Percentiles rank a stretch among this genome's conserved stretches.
Conservation (phyloP, 2,797 vertebrate species). For the Anabas testudineus region DNA sequence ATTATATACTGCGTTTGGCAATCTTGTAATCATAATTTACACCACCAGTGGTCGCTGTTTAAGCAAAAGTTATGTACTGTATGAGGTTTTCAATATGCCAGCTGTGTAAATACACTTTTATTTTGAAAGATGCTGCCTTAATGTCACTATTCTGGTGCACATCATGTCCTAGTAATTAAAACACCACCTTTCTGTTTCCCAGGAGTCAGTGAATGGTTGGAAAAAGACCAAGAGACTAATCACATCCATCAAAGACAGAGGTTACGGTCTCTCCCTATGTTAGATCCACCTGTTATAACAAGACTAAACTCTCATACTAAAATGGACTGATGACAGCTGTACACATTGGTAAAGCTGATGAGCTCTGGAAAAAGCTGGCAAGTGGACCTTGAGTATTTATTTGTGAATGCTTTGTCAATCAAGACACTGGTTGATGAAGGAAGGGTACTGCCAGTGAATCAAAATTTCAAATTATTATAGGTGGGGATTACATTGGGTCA, state of each 20-base stretch:
- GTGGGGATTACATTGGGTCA: conserved; percentile 75
- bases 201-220: not conserved
- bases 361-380: not conserved
- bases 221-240: not conserved
- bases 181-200: not conserved
- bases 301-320: not conserved
- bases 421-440: conserved; percentile 15
- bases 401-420: not conserved
- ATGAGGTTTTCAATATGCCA: not conserved
- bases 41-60: conserved; percentile 14
- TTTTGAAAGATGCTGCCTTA: not conserved
- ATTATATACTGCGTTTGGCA: not conserved
- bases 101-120: not conserved
- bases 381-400: not conserved
- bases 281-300: not conserved
- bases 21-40: not conserved
- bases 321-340: not conserved
- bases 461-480: conserved; percentile 35
- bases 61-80: not conserved
- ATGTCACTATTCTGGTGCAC: not conserved
- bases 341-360: conserved; percentile 1
- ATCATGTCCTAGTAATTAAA: not conserved
- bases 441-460: conserved; percentile 11
- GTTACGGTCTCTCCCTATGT: not conserved
- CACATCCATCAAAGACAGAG: not conserved